Evolutionary conservation across 2,888 invertebrate species (phyloP), one percentile per base, ranked within the genome.

Genomic region (Microctonus aethiopoides): DNA sequence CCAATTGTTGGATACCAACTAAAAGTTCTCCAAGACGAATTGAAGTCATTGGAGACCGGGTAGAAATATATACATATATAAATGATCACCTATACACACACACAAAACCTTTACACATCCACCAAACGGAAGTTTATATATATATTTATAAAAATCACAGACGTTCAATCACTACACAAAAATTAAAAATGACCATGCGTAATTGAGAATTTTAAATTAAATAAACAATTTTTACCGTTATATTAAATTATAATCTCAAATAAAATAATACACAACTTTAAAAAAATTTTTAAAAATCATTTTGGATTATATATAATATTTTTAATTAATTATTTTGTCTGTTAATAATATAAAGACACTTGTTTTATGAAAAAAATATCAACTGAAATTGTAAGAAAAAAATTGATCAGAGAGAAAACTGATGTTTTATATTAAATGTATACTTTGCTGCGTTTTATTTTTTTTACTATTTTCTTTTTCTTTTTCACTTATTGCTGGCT

Each of bases 1-100:
- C n/a, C n/a, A n/a, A n/a, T n/a, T n/a, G n/a, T n/a, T 9, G 16
- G 16, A 26, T 54, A 54, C 11, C n/a, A 26, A 54, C 13, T 10
- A 52, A 22, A 22, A 52, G 22, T 22, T 52, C 51, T 52, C 51
- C 51, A 52, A 52, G 51, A 52, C 24, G 16, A 52, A 24, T 20
- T 22, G n/a, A n/a, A n/a, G n/a, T n/a, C n/a, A n/a, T n/a, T n/a
- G 54, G 57, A 16, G 34, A 57, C 32, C 57, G 57, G 57, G n/a
- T 57, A 13, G n/a, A 34, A 57, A 16, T 41, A 62, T 62, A n/a
- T n/a, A n/a, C 13, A 20, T 11, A 41, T 20, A 22, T 11, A 62
- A 7, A n/a, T 0, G 3, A 16, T 29, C 29, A 29, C 29, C 29
- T n/a, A n/a, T n/a, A 29, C 29, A 29, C 29, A 5, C 16, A n/a